Conservation (phyloP, 2,113 vertebrate genomes). For the Bufo bufo region DNA sequence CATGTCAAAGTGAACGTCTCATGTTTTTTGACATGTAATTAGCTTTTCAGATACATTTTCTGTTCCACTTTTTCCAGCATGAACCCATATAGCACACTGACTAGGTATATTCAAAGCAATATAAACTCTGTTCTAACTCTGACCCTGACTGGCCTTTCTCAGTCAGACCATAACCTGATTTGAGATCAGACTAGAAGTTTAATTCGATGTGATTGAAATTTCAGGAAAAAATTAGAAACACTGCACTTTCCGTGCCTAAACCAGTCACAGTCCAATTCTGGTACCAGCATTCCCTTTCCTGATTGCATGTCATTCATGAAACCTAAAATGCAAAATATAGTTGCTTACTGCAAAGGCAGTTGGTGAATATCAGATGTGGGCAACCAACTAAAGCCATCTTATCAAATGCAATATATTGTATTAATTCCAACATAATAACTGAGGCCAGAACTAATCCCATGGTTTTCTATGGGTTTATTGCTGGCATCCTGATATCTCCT, state of each 20-base stretch:
- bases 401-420: background rate
- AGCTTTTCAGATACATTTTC: slow-evolving; percentile 3
- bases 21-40: background rate
- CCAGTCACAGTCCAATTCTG: background rate
- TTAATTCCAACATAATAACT: too few relatives aligned
- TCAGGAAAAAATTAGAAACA: slow-evolving; percentile 48
- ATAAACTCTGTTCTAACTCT: slow-evolving; percentile 50
- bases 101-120: background rate
- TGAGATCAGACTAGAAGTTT: slow-evolving; percentile 26
- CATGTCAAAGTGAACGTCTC: background rate
- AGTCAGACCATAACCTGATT: slow-evolving; percentile 1
- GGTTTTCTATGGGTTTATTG: too few relatives aligned
- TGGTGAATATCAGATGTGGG: slow-evolving; percentile 26
- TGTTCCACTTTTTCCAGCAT: background rate
- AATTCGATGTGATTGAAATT: slow-evolving; percentile 49
- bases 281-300: slow-evolving; percentile 8
- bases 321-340: background rate
- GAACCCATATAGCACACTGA: background rate
- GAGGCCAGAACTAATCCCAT: too few relatives aligned
- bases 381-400: slow-evolving; percentile 10
- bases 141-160: slow-evolving; percentile 38
- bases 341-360: slow-evolving; percentile 23
- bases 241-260: slow-evolving; percentile 28
- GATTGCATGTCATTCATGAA: slow-evolving; percentile 18
- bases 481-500: too few relatives aligned